phyloP scores from a whole-genome alignment of 1,140 invertebrate genomes.

The Metaphire vulgaris region DNA sequence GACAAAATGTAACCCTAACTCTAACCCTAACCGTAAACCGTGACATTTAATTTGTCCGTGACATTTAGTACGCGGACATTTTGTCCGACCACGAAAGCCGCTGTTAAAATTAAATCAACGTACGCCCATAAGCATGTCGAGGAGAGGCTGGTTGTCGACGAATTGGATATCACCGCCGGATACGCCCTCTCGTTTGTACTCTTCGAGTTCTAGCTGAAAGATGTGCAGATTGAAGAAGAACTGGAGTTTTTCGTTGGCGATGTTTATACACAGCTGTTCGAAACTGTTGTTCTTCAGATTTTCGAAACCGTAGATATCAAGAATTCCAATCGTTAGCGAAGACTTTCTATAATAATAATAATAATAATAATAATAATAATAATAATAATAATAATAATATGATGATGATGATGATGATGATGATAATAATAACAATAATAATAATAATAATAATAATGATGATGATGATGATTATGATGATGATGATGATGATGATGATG shows the following conservation, averaged over 20 bases:
- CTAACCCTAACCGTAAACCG: too few species aligned
- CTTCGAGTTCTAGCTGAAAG: slow-evolving; percentile 63
- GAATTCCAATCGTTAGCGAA: slow-evolving; percentile 61
- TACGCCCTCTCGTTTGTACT: slow-evolving; percentile 72
- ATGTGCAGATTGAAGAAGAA: slow-evolving; percentile 94
- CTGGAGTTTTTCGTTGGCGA: slow-evolving; percentile 78
- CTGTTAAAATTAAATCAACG: too few species aligned
- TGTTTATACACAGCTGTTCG: slow-evolving; percentile 89
- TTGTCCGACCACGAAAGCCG: too few species aligned
- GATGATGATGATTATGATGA: too few species aligned
- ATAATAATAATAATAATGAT: too few species aligned
- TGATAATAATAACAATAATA: too few species aligned
- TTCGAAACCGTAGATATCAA: slow-evolving; percentile 66
- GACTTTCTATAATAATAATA: slow-evolving; percentile 32
- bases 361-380: slow-evolving; percentile 24
- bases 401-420: too few species aligned
- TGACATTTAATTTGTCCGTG: too few species aligned
- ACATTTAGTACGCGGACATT: too few species aligned
- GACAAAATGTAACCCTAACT: too few species aligned
- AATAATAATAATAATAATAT: too few species aligned
- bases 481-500: too few species aligned
- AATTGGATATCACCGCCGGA: slow-evolving; percentile 67
- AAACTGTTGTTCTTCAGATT: slow-evolving; percentile 65
- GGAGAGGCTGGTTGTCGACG: slow-evolving; percentile 69
- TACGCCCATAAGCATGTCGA: slow-evolving; percentile 63